Evolutionary conservation across 2,113 vertebrate genomes (phyloP).

Genomic region (Cacatua alba): DNA sequence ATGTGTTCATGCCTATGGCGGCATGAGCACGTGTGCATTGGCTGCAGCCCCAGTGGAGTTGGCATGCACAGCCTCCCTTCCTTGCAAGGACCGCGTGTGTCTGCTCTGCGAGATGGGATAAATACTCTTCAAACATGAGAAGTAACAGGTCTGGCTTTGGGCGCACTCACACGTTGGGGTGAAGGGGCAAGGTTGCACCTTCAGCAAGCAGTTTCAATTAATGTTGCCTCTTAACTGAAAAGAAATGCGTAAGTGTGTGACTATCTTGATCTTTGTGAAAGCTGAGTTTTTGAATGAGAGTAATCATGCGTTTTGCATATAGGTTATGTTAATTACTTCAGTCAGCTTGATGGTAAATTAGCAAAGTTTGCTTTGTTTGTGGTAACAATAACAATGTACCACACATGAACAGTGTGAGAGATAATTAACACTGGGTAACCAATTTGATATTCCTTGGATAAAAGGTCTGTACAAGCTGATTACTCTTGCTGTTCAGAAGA

Average conservation of each 20-base stretch:
- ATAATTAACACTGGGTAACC: not conserved
- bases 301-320: not conserved
- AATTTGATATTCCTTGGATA: constrained; percentile 13
- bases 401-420: not conserved
- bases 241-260: not conserved
- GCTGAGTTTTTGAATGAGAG: not conserved
- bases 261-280: not conserved
- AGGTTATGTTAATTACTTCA: not conserved
- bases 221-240: not conserved
- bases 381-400: not conserved
- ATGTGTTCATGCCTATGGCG: fast-evolving
- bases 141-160: not conserved
- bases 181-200: not conserved
- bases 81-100: fast-evolving
- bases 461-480: not conserved
- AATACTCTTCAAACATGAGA: fast-evolving
- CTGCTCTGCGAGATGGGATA: not conserved
- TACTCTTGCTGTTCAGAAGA: not conserved
- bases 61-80: not conserved
- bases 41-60: not conserved
- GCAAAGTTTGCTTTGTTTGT: constrained; percentile 1
- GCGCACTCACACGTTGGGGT: not conserved
- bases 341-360: not conserved
- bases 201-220: not conserved
- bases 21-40: fast-evolving